Conservation (phyloP, 2,797 vertebrate species). For the Microctenopoma stevenorrisi region DNA sequence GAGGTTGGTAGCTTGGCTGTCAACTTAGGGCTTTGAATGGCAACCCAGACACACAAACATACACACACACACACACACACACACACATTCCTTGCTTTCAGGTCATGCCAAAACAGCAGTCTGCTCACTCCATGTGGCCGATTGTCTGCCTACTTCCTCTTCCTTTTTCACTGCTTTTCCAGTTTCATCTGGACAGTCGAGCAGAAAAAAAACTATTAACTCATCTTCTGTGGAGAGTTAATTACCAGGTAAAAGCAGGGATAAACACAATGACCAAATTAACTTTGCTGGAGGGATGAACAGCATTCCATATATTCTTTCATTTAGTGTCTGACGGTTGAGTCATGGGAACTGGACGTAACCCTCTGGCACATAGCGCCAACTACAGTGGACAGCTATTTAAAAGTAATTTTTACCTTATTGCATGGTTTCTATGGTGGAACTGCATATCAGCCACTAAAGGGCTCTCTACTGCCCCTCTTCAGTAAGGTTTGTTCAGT, state of each 20-base stretch:
- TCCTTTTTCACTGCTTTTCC: constrained; percentile 25
- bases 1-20: constrained; percentile 48
- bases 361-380: no score
- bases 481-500: no score
- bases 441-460: no score
- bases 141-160: constrained; percentile 47
- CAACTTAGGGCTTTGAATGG: constrained; percentile 37
- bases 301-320: no score
- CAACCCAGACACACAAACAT: constrained; percentile 14
- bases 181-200: constrained; percentile 13
- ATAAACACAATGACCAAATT: background rate
- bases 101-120: constrained; percentile 50
- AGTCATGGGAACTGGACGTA: no score
- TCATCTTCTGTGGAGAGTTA: background rate
- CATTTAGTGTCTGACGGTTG: background rate
- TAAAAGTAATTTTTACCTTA: no score
- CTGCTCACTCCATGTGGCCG: constrained; percentile 34
- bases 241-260: constrained; percentile 6
- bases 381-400: no score
- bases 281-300: background rate
- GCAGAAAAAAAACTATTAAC: background rate
- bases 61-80: constrained; percentile 23
- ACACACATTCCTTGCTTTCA: constrained; percentile 37
- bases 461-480: no score
- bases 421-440: no score